These are phyloP conservation scores for Gnathonemus echidnorhynchus DNA, from an alignment of 2,113 vertebrate species.

Conservation along the genomic window DNA sequence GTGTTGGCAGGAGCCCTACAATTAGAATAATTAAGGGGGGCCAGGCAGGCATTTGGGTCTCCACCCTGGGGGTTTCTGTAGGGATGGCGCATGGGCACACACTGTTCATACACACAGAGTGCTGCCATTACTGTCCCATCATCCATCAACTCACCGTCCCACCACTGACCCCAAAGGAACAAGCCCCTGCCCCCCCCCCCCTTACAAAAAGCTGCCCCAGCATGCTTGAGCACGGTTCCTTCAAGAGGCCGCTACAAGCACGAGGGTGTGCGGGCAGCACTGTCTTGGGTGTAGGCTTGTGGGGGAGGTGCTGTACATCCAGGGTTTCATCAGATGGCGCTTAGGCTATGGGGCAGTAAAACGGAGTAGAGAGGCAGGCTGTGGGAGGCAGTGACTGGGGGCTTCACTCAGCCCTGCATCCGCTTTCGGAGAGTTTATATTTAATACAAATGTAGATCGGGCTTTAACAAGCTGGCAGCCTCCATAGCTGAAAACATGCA, in stretches of 20 bases:
- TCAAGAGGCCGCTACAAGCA: neutral
- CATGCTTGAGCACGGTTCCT: neutral
- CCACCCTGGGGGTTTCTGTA: constrained; percentile 22
- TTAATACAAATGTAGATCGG: neutral
- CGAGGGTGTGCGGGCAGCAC: neutral
- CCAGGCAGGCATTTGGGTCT: constrained; percentile 61
- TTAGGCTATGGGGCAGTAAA: constrained; percentile 21
- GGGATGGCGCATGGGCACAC: constrained; percentile 53
- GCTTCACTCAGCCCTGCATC: neutral
- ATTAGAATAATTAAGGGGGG: constrained; percentile 88
- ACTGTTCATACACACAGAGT: neutral
- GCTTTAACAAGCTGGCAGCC: neutral
- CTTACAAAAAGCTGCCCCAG: too few species aligned
- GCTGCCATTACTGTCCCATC: neutral
- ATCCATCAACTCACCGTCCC: neutral
- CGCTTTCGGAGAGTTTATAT: neutral
- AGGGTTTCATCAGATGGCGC: constrained; percentile 39
- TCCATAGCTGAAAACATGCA: neutral
- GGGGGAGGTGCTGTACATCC: neutral
- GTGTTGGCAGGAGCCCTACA: constrained; percentile 70
- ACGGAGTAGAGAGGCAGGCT: neutral
- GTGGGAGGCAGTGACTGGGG: neutral
- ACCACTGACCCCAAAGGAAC: neutral
- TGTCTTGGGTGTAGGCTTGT: neutral
- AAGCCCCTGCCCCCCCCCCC: neutral